These are phyloP conservation scores for Ophioninae sp. DNA, from an alignment of 2,888 invertebrate genomes.

Conservation along the genomic window DNA sequence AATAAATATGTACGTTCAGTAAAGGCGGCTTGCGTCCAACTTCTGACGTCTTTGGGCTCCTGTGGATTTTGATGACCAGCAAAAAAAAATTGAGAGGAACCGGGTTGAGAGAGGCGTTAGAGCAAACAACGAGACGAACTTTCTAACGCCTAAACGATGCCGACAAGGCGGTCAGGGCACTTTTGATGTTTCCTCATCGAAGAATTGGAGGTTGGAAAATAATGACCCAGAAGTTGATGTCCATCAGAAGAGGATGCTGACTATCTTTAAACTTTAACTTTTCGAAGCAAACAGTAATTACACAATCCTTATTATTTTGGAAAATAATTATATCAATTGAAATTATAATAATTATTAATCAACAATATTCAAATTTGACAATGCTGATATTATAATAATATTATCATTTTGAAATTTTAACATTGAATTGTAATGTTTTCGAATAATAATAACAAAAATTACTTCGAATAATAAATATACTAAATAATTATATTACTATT, in stretches of 20 bases:
- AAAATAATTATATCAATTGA: too few species aligned
- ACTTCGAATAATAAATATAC: too few species aligned
- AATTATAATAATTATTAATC: too few species aligned
- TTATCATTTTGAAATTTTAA: too few species aligned
- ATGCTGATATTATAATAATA: background rate
- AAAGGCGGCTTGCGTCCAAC: conserved; percentile 21
- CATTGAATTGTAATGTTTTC: too few species aligned
- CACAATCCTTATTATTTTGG: too few species aligned
- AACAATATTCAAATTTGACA: too few species aligned
- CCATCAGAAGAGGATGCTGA: conserved; percentile 1
- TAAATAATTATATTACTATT: too few species aligned
- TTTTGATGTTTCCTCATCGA: conserved; percentile 25
- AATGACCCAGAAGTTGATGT: conserved; percentile 16
- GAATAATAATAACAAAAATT: too few species aligned
- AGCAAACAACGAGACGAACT: conserved; percentile 73
- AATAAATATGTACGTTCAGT: background rate
- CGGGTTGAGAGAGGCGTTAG: conserved; percentile 70
- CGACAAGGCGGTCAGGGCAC: conserved; percentile 44
- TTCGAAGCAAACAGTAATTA: too few species aligned
- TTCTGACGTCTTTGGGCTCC: conserved; percentile 23
- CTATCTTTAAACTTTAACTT: background rate
- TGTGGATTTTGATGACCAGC: conserved; percentile 32
- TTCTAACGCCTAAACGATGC: conserved; percentile 70
- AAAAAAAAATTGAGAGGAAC: conserved; percentile 59
- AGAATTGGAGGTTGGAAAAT: conserved; percentile 13